Evolutionary conservation across 2,888 invertebrate species (phyloP).

Genomic region (Pemphredon lugubris): DNA sequence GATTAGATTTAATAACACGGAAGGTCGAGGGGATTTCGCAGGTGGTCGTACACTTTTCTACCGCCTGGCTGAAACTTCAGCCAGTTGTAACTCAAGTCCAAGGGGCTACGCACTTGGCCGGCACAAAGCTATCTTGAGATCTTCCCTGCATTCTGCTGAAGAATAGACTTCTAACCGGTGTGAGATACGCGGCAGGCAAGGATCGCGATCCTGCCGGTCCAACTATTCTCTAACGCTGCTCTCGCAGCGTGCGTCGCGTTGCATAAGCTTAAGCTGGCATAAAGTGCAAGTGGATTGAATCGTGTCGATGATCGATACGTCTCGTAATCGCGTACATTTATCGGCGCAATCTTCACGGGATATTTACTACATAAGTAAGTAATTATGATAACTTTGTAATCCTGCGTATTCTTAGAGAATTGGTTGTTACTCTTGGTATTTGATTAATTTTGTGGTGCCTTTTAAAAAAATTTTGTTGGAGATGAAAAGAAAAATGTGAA

Average conservation of each 20-base stretch:
- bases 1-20: slow-evolving; percentile 51
- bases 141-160: slow-evolving; percentile 71
- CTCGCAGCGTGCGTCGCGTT: slow-evolving; percentile 31
- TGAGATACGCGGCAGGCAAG: slow-evolving; percentile 63
- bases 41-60: slow-evolving; percentile 68
- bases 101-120: slow-evolving; percentile 69
- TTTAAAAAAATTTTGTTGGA: too few species aligned
- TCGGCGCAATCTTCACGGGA: too few species aligned
- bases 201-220: slow-evolving; percentile 63
- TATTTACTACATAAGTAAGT: too few species aligned
- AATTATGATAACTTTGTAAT: too few species aligned
- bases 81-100: slow-evolving; percentile 74
- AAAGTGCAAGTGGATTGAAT: slow-evolving; percentile 21
- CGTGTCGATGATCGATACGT: slow-evolving; percentile 34
- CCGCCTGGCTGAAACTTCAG: slow-evolving; percentile 70
- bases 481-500: too few species aligned
- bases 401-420: too few species aligned
- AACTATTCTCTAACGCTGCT: slow-evolving; percentile 56
- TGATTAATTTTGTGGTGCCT: too few species aligned
- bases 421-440: too few species aligned
- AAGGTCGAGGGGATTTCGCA: slow-evolving; percentile 61
- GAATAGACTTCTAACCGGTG: slow-evolving; percentile 68
- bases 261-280: slow-evolving; percentile 29
- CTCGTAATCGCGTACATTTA: neutral
- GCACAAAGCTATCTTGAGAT: slow-evolving; percentile 73